Evolutionary conservation across 92 coral and sea anemone species (phyloP).

Genomic region (Parazoanthus atlanticus): DNA sequence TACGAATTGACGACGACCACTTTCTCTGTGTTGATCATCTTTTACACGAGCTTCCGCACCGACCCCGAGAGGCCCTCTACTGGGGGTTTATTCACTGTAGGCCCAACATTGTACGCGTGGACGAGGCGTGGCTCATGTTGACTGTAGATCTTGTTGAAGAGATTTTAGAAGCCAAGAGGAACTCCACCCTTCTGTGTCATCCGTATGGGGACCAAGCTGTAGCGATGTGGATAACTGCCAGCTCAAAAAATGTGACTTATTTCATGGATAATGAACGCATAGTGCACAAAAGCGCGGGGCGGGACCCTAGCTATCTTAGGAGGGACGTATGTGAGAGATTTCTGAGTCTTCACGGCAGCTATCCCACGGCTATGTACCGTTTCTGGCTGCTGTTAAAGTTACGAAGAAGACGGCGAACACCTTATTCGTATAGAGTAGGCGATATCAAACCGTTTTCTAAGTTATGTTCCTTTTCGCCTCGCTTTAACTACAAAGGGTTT

Average conservation of each 20-base stretch:
- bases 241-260: constrained; percentile 82
- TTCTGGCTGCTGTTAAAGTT: constrained; percentile 82
- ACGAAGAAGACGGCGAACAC: constrained; percentile 42
- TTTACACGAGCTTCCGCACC: constrained; percentile 68
- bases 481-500: constrained; percentile 75
- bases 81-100: constrained; percentile 97
- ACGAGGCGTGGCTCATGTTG: constrained; percentile 95
- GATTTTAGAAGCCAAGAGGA: constrained; percentile 60
- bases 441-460: constrained; percentile 66
- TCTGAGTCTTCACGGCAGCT: constrained; percentile 90
- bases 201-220: constrained; percentile 98
- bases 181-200: constrained; percentile 73
- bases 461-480: constrained; percentile 72
- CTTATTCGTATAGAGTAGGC: constrained; percentile 54
- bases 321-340: constrained; percentile 69
- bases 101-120: constrained; percentile 86
- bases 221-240: constrained; percentile 85
- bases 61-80: constrained; percentile 79
- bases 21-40: constrained; percentile 89
- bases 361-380: constrained; percentile 82
- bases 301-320: constrained; percentile 70
- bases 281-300: constrained; percentile 94
- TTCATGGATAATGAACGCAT: constrained; percentile 92
- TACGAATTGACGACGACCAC: constrained; percentile 97
- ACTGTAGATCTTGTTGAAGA: constrained; percentile 78